phyloP scores from a whole-genome alignment of 2,113 vertebrate genomes.

The Gallinago undulata region DNA sequence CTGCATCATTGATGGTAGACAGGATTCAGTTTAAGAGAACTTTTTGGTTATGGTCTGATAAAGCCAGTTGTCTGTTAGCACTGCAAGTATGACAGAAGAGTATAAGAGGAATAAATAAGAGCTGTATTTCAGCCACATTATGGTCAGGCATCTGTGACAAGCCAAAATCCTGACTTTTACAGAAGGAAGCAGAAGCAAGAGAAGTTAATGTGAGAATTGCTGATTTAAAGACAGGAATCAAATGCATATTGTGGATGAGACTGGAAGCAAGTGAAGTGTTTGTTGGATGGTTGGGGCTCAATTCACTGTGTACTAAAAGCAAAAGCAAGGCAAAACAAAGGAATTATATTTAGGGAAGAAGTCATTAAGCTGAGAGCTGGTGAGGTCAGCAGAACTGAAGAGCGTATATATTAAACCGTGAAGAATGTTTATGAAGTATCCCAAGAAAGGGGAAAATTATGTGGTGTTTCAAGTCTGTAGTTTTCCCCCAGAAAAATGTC shows the following conservation, averaged over 20 bases:
- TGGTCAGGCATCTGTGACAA: not conserved
- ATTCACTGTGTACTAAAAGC: not conserved
- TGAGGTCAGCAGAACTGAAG: not conserved
- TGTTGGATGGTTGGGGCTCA: not conserved
- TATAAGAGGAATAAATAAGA: not conserved
- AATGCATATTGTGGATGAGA: not conserved
- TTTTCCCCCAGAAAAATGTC: not conserved
- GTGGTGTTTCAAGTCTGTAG: too few species aligned
- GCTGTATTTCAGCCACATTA: not conserved
- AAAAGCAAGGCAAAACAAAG: not conserved
- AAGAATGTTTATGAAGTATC: not conserved
- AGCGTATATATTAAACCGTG: not conserved
- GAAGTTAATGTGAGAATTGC: fast-evolving
- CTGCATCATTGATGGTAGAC: not conserved
- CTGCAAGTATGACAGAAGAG: not conserved
- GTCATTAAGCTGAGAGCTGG: not conserved
- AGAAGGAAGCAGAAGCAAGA: not conserved
- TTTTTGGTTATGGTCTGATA: not conserved
- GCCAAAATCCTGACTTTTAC: not conserved
- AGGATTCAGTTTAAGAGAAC: not conserved
- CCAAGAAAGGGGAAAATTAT: not conserved
- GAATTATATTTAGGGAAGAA: not conserved
- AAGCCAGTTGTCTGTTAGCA: not conserved
- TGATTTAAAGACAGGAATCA: not conserved
- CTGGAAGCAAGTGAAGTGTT: not conserved